phyloP scores from a whole-genome alignment of 2,797 vertebrate species.

The Ammospiza maritima region DNA sequence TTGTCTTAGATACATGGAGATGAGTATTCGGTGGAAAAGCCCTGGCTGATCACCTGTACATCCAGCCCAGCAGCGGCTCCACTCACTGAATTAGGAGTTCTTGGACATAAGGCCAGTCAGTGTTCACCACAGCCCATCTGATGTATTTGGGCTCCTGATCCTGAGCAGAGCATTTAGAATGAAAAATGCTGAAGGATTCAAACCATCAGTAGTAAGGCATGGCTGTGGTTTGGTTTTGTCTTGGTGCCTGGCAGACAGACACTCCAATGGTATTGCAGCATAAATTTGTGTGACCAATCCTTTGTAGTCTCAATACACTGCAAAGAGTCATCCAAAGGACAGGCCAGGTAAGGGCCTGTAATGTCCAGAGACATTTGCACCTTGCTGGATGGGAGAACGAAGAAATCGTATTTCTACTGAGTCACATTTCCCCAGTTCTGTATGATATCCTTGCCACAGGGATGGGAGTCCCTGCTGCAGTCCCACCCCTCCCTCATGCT shows the following conservation, averaged over 20 bases:
- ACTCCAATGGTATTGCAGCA: background rate
- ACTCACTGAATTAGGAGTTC: background rate
- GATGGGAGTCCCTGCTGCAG: background rate
- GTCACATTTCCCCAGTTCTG: rapidly evolving
- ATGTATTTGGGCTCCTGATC: background rate
- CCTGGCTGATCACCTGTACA: background rate
- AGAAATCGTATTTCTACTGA: background rate
- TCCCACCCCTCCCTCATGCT: background rate
- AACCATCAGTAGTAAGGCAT: background rate
- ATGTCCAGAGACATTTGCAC: background rate
- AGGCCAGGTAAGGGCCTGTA: background rate
- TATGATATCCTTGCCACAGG: background rate
- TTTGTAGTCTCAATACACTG: background rate
- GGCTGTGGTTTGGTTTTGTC: background rate
- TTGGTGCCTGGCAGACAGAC: background rate
- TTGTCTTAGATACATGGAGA: background rate
- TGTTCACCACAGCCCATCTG: background rate
- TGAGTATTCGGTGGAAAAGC: background rate
- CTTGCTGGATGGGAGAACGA: background rate
- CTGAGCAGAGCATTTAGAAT: background rate
- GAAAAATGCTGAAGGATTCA: background rate
- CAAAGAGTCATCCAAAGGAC: background rate
- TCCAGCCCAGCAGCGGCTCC: background rate
- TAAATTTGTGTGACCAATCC: background rate
- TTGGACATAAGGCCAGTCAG: background rate